phyloP scores from a whole-genome alignment of 2,888 invertebrate species.

The Coleophora deauratella region DNA sequence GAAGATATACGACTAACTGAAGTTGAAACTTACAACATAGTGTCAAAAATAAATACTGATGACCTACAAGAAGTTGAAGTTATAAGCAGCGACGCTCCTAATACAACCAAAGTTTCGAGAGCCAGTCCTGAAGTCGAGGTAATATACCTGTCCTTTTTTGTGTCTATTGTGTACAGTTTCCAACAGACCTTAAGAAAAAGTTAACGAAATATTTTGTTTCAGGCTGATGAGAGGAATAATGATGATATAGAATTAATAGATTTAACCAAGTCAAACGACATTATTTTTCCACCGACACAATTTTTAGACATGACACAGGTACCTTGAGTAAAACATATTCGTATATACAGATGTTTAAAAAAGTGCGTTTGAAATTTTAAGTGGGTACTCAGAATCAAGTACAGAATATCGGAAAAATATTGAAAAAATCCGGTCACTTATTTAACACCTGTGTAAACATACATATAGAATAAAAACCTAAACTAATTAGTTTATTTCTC shows the following conservation, averaged over 20 bases:
- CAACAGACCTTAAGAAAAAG: too few relatives aligned
- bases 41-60: constrained; percentile 38
- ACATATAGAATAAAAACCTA: neutral
- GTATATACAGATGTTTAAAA: too few relatives aligned
- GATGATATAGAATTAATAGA: constrained; percentile 37
- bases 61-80: constrained; percentile 28
- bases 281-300: constrained; percentile 47
- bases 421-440: too few relatives aligned
- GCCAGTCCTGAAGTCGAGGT: neutral
- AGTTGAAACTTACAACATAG: constrained; percentile 33
- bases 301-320: constrained; percentile 43
- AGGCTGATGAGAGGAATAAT: constrained; percentile 11
- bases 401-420: too few relatives aligned
- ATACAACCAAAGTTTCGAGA: too few relatives aligned
- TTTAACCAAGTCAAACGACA: constrained; percentile 23
- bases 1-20: constrained; percentile 45
- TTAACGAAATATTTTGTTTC: neutral
- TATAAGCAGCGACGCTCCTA: neutral
- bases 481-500: neutral
- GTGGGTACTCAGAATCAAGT: too few relatives aligned
- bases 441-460: too few relatives aligned
- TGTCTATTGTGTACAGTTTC: neutral
- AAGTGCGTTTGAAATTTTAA: too few relatives aligned
- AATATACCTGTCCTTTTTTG: neutral
- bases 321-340: too few relatives aligned